phyloP scores from a whole-genome alignment of 2,888 invertebrate genomes.

The Meta bourneti region DNA sequence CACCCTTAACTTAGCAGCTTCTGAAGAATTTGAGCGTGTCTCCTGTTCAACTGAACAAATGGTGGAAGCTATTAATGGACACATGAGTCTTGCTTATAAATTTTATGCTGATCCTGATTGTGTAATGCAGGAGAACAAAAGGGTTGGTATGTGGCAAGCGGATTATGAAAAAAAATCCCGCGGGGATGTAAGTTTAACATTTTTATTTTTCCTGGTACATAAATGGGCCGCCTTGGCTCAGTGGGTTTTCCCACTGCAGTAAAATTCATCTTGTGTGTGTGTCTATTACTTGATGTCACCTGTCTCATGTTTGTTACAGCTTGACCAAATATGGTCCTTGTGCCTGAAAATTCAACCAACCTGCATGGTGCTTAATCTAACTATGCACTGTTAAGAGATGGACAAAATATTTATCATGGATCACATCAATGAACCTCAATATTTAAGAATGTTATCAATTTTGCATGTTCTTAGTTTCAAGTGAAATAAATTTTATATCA shows the following conservation, averaged over 20 bases:
- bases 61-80: constrained; percentile 86
- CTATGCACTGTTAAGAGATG: no score
- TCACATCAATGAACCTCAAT: no score
- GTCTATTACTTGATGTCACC: no score
- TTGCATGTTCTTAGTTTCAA: no score
- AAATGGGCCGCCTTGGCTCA: not conserved
- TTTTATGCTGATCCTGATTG: constrained; percentile 85
- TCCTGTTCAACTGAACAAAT: constrained; percentile 86
- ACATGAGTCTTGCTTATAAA: constrained; percentile 87
- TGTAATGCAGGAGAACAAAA: constrained; percentile 84
- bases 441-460: no score
- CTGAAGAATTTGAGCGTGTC: constrained; percentile 81
- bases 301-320: no score
- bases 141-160: constrained; percentile 85
- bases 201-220: not conserved
- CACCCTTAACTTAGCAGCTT: constrained; percentile 79
- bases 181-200: constrained; percentile 37
- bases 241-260: not conserved
- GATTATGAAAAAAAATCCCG: constrained; percentile 80
- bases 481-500: no score
- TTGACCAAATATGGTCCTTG: no score
- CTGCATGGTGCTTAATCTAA: no score
- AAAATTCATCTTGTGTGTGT: no score
- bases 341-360: no score
- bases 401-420: no score